Evolutionary conservation across 2,797 vertebrate species (phyloP).

Genomic region (Tamandua tetradactyla): DNA sequence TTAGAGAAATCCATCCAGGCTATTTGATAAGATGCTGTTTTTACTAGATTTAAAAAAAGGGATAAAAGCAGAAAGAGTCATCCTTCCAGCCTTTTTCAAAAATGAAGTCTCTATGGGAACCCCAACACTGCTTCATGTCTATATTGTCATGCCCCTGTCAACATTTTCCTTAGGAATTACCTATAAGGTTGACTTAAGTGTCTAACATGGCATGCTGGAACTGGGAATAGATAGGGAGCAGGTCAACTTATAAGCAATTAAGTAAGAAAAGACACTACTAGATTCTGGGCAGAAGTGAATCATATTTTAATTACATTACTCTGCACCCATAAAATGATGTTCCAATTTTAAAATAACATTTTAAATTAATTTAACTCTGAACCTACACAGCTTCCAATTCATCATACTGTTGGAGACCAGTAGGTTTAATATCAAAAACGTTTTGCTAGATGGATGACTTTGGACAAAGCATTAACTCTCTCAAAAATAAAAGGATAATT

Average conservation of each 20-base stretch:
- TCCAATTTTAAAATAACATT: background rate
- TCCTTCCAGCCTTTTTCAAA: background rate
- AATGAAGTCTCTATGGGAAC: background rate
- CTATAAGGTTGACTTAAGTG: background rate
- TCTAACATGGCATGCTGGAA: background rate
- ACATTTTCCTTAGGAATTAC: background rate
- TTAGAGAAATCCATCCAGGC: background rate
- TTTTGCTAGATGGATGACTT: background rate
- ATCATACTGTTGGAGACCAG: background rate
- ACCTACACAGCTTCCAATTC: background rate
- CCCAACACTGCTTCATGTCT: background rate
- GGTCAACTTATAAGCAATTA: slow-evolving; percentile 6
- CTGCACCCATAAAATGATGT: background rate
- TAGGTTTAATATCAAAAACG: background rate
- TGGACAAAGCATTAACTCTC: background rate
- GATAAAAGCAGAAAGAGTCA: background rate
- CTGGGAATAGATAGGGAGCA: background rate
- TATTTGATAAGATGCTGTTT: background rate
- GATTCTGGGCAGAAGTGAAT: background rate
- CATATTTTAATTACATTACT: slow-evolving; percentile 16
- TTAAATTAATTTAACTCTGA: slow-evolving; percentile 11
- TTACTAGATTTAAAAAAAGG: background rate
- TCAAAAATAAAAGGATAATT: background rate
- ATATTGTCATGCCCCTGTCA: background rate
- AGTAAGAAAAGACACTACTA: background rate